Evolutionary conservation across 2,797 vertebrate species (phyloP).

Genomic region (Ctenopoma multispine): DNA sequence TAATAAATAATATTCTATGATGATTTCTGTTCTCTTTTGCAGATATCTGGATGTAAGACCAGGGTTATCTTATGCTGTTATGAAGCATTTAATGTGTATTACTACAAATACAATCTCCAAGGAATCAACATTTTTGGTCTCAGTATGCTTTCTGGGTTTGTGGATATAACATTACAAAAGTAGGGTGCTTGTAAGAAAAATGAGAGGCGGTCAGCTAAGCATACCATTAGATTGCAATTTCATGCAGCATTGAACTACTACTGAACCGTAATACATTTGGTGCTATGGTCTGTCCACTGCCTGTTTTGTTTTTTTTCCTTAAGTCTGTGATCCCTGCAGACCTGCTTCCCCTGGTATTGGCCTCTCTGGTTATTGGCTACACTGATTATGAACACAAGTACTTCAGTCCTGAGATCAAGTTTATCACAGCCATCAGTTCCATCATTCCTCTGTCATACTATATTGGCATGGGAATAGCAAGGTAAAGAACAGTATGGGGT

Average conservation of each 20-base stretch:
- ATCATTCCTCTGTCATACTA: slow-evolving; percentile 93
- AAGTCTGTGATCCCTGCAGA: slow-evolving; percentile 74
- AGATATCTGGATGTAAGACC: slow-evolving; percentile 72
- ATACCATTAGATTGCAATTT: neutral
- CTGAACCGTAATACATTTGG: neutral
- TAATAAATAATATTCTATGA: neutral
- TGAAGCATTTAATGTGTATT: slow-evolving; percentile 85
- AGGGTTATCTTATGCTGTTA: slow-evolving; percentile 86
- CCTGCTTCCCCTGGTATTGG: slow-evolving; percentile 86
- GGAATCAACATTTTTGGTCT: slow-evolving; percentile 89
- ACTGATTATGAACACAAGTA: slow-evolving; percentile 81
- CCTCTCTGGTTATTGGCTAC: slow-evolving; percentile 87
- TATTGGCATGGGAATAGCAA: slow-evolving; percentile 94
- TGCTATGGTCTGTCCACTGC: neutral
- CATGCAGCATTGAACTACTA: neutral
- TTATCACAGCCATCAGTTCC: slow-evolving; percentile 86
- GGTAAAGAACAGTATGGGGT: slow-evolving; percentile 73
- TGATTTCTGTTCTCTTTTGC: slow-evolving; percentile 25
- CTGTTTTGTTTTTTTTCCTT: slow-evolving; percentile 62
- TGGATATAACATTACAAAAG: neutral
- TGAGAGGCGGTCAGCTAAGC: neutral
- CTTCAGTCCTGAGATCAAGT: slow-evolving; percentile 83
- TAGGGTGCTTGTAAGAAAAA: neutral
- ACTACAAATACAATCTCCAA: slow-evolving; percentile 88
- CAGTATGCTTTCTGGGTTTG: slow-evolving; percentile 84